phyloP scores from a whole-genome alignment of 2,888 invertebrate species.

The Platycheirus albimanus region DNA sequence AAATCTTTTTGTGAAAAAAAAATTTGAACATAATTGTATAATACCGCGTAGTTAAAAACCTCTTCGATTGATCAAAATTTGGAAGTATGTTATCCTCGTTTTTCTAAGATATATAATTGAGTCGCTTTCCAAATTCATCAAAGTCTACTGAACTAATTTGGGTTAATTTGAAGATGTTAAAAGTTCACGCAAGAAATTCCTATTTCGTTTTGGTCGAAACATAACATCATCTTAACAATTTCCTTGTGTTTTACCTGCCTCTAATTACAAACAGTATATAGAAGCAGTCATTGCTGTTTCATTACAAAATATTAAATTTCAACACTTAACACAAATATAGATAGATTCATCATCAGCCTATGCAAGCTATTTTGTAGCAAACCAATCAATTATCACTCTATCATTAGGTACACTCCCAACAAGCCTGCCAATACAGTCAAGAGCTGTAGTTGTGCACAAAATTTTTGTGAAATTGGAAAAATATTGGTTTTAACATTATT shows the following conservation, averaged over 20 bases:
- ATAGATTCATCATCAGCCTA: constrained; percentile 22
- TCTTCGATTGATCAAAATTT: no score
- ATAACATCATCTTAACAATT: no score
- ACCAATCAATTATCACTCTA: constrained; percentile 67
- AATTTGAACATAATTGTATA: no score
- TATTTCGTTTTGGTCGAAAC: no score
- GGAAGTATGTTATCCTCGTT: no score
- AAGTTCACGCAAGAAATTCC: no score
- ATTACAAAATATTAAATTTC: constrained; percentile 29
- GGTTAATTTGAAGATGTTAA: no score
- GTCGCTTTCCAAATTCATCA: no score
- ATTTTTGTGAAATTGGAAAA: constrained; percentile 3
- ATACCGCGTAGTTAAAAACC: no score
- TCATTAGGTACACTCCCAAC: constrained; percentile 30
- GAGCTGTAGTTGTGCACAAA: constrained; percentile 5
- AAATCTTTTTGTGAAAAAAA: no score
- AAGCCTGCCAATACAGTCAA: constrained; percentile 16
- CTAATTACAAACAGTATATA: background rate
- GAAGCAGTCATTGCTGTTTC: background rate
- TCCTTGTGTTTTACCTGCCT: background rate
- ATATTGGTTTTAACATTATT: constrained; percentile 30
- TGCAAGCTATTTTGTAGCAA: constrained; percentile 22
- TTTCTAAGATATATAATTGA: no score
- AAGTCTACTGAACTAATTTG: no score
- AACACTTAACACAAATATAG: constrained; percentile 21